These are phyloP conservation scores for Acanthurus leucopareius DNA, from an alignment of 2,797 vertebrate species.

Conservation along the genomic window DNA sequence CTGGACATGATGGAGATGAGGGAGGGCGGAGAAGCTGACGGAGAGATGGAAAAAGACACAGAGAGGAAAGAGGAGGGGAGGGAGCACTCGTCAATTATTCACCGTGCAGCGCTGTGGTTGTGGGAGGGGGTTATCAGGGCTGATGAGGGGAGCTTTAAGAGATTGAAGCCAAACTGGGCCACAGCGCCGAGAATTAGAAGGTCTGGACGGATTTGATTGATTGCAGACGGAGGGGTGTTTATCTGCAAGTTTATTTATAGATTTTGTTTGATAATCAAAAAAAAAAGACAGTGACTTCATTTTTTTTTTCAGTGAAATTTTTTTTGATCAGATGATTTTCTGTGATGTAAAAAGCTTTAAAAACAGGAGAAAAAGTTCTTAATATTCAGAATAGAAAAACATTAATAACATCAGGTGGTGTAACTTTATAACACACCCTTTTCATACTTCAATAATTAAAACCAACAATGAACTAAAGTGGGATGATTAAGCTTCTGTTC, in stretches of 20 bases:
- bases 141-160: slow-evolving; percentile 42
- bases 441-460: too few species aligned
- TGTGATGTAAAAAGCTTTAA: not conserved
- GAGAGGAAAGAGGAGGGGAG: not conserved
- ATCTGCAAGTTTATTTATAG: slow-evolving; percentile 40
- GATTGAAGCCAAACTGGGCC: slow-evolving; percentile 71
- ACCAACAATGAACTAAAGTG: too few species aligned
- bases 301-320: not conserved
- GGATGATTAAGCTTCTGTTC: not conserved
- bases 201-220: slow-evolving; percentile 58
- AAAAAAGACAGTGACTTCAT: too few species aligned
- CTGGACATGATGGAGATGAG: slow-evolving; percentile 40
- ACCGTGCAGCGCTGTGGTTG: slow-evolving; percentile 37
- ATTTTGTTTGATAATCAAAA: not conserved
- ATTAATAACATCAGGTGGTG: too few species aligned
- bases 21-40: slow-evolving; percentile 34
- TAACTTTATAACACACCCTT: too few species aligned
- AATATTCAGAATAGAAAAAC: too few species aligned
- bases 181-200: slow-evolving; percentile 57
- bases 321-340: not conserved
- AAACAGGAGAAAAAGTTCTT: not conserved
- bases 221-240: slow-evolving; percentile 33
- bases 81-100: slow-evolving; percentile 80
- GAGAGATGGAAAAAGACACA: slow-evolving; percentile 67
- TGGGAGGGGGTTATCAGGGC: slow-evolving; percentile 32